Evolutionary conservation across 2,888 invertebrate genomes (phyloP).

Genomic region (Drosophila anomelani): DNA sequence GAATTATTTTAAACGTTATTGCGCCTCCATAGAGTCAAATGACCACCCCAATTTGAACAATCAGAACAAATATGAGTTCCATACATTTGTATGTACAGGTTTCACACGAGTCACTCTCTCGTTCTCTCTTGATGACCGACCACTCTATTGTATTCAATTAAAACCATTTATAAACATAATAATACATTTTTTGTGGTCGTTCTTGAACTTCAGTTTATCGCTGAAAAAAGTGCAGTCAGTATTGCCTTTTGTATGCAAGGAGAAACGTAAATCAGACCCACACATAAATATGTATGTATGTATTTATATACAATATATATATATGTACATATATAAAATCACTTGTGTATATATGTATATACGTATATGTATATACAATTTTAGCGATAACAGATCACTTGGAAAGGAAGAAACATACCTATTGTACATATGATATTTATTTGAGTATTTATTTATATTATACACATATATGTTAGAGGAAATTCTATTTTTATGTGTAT

Average conservation of each 20-base stretch:
- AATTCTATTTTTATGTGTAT: constrained; percentile 44
- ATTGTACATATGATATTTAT: constrained; percentile 19
- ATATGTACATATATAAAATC: constrained; percentile 4
- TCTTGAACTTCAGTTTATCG: constrained; percentile 74
- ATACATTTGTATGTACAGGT: constrained; percentile 24
- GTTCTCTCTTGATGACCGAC: constrained; percentile 53
- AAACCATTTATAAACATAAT: constrained; percentile 75
- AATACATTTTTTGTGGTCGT: constrained; percentile 73
- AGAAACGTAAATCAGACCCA: constrained; percentile 14
- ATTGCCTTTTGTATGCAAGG: constrained; percentile 33
- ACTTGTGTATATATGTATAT: neutral
- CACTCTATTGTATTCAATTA: constrained; percentile 76
- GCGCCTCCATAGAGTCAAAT: neutral
- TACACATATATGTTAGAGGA: constrained; percentile 19
- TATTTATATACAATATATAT: too few species aligned
- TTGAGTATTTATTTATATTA: constrained; percentile 26
- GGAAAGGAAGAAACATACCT: constrained; percentile 16
- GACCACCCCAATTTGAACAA: constrained; percentile 36
- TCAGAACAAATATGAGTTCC: constrained; percentile 7
- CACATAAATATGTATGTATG: constrained; percentile 18
- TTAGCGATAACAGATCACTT: constrained; percentile 25
- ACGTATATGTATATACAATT: neutral
- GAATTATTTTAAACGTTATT: neutral
- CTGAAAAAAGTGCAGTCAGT: constrained; percentile 65
- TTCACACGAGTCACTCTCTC: constrained; percentile 45